A percentile compares a stretch with the other conserved stretches of the same genome.
Conservation (phyloP, 2,113 vertebrate species). For the cattle (Bos taurus) region DNA sequence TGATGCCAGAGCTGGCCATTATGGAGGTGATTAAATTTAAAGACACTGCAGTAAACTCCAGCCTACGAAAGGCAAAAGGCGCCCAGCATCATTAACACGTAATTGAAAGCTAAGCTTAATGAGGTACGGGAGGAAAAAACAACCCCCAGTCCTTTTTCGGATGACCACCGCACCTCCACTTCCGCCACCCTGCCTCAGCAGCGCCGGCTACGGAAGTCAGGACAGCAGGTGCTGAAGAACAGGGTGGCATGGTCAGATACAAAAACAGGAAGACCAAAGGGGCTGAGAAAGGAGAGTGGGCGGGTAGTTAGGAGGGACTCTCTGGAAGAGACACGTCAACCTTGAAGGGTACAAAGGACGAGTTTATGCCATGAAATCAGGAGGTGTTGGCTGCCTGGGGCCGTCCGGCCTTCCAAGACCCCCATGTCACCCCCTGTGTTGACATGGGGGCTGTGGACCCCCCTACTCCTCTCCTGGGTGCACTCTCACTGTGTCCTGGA, state of each 20-base stretch:
- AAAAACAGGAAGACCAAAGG: background rate
- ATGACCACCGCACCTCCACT: background rate
- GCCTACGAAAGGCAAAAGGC: conserved; percentile 81
- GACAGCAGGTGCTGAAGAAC: background rate
- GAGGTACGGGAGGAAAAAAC: conserved; percentile 77
- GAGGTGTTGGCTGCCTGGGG: background rate
- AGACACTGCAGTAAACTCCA: conserved; percentile 83
- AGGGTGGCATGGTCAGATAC: fast-evolving
- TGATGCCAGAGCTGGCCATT: conserved; percentile 80
- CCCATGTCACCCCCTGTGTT: no score
- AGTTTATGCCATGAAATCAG: background rate
- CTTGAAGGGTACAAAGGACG: background rate
- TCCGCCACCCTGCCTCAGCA: conserved; percentile 20
- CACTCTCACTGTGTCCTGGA: background rate
- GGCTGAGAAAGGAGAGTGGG: background rate
- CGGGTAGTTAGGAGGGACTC: no score
- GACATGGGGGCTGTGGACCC: fast-evolving
- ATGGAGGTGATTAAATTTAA: conserved; percentile 86
- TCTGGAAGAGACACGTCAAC: background rate
- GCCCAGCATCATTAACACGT: conserved; percentile 84
- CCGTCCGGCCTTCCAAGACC: background rate
- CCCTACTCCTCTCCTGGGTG: background rate
- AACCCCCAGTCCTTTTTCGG: conserved; percentile 65
- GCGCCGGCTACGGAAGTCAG: background rate
- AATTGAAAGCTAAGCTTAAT: conserved; percentile 85